A percentile compares a stretch with the other conserved stretches of the same genome.
Evolutionary conservation across 2,797 vertebrate genomes (phyloP).

Genomic region (Lutra lutra): DNA sequence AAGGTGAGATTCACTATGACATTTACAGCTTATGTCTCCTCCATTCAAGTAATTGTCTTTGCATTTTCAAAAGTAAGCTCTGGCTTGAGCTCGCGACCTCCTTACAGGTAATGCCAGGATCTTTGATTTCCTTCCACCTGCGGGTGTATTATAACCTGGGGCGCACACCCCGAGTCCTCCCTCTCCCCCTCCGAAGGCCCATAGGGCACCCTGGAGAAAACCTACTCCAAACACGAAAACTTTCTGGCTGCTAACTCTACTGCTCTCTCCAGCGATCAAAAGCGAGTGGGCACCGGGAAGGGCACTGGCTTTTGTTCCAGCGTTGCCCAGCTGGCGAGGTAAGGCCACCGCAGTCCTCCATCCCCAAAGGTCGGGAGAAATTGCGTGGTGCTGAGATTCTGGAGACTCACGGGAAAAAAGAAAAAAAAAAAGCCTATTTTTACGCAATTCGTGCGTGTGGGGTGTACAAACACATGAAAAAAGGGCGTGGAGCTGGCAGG

Average conservation of each 20-base stretch:
- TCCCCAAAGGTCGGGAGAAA: background rate
- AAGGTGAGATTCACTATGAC: background rate
- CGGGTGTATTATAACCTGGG: too few relatives aligned
- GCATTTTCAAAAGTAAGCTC: constrained; percentile 18
- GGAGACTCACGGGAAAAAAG: background rate
- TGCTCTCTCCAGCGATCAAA: background rate
- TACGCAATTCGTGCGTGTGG: background rate
- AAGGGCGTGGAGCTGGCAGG: background rate
- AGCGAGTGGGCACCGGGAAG: background rate
- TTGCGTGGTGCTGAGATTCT: background rate
- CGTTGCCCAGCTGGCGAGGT: background rate
- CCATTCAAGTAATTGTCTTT: background rate
- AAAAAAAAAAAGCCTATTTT: background rate
- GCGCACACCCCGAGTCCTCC: background rate
- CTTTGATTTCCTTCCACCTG: background rate
- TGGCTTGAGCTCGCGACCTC: background rate
- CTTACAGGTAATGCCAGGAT: background rate
- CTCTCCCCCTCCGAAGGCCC: background rate
- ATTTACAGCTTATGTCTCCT: background rate
- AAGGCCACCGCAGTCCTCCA: background rate
- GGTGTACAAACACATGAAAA: background rate
- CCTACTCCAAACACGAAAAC: constrained; percentile 49
- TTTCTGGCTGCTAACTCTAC: constrained; percentile 45
- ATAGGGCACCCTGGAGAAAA: background rate
- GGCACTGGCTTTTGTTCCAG: constrained; percentile 69